Evolutionary conservation across 2,888 invertebrate genomes (phyloP).

Genomic region (Oegoconia quadripuncta): DNA sequence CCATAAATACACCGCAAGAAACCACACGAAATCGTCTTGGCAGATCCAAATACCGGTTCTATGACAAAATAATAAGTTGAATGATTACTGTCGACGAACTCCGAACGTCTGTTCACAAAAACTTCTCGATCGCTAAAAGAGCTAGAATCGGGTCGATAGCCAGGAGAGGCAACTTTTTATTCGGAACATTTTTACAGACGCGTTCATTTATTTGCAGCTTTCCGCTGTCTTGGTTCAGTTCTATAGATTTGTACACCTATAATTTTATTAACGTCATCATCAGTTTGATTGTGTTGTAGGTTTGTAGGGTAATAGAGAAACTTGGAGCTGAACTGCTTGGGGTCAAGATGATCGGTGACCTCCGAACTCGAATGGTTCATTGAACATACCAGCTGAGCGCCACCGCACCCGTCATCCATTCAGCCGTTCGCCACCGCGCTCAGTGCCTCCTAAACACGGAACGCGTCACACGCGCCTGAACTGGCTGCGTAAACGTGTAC

Average conservation of each 20-base stretch:
- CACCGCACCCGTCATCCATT: slow-evolving; percentile 47
- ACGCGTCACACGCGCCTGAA: slow-evolving; percentile 67
- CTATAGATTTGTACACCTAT: no score
- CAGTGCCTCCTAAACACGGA: slow-evolving; percentile 71
- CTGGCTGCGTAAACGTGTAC: slow-evolving; percentile 41
- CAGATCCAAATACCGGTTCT: slow-evolving; percentile 47
- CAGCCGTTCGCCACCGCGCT: slow-evolving; percentile 41
- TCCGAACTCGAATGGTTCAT: slow-evolving; percentile 74
- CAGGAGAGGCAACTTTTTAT: slow-evolving; percentile 12
- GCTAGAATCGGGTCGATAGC: slow-evolving; percentile 20
- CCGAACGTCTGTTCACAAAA: slow-evolving; percentile 40
- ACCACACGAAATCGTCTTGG: slow-evolving; percentile 19
- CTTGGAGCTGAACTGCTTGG: slow-evolving; percentile 39
- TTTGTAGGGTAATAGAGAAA: slow-evolving; percentile 63
- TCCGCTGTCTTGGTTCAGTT: no score
- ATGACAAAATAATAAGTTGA: slow-evolving; percentile 58
- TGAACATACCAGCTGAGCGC: slow-evolving; percentile 69
- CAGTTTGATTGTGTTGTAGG: slow-evolving; percentile 24
- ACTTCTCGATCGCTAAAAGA: slow-evolving; percentile 23
- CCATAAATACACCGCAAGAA: slow-evolving; percentile 5
- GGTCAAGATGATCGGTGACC: slow-evolving; percentile 69
- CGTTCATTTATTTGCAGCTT: no score
- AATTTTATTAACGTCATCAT: slow-evolving; percentile 5
- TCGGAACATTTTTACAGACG: no score
- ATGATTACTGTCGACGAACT: slow-evolving; percentile 59